These are phyloP conservation scores for Corydoras maculifer DNA, from an alignment of 2,113 vertebrate genomes.

Conservation along the genomic window DNA sequence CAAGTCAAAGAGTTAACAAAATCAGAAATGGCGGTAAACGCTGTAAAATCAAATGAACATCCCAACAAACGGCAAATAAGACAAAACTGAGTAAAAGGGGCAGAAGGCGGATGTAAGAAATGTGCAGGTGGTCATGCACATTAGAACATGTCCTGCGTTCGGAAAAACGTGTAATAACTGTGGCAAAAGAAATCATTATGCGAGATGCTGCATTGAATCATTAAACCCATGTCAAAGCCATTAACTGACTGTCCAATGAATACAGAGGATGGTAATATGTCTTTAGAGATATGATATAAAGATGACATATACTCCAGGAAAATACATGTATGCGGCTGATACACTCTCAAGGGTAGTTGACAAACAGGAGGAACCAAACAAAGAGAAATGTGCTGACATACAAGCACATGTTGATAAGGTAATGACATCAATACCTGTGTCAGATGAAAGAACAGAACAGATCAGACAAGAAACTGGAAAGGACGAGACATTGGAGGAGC, in stretches of 20 bases:
- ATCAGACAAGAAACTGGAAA: constrained; percentile 2
- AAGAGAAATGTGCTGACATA: no score
- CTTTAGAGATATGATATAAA: no score
- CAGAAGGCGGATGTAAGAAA: constrained; percentile 17
- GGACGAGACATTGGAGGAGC: no score
- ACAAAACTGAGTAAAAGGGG: background rate
- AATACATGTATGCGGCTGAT: no score
- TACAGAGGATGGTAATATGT: no score
- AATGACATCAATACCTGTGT: no score
- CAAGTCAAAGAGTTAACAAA: constrained; percentile 29
- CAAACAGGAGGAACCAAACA: no score
- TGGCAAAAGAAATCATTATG: constrained; percentile 26
- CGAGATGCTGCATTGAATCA: constrained; percentile 13
- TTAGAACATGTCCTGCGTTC: constrained; percentile 29
- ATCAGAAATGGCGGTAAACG: constrained; percentile 11
- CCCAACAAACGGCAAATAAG: background rate
- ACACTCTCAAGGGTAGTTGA: no score
- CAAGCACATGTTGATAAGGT: no score
- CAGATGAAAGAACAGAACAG: background rate
- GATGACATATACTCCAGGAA: no score
- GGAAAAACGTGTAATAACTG: constrained; percentile 25
- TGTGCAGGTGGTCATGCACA: constrained; percentile 11
- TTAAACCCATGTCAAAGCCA: constrained; percentile 22
- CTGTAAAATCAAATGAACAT: constrained; percentile 1
- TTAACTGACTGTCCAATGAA: no score